Evolutionary conservation across 2,888 invertebrate genomes (phyloP), one percentile per base, ranked within the genome.

Genomic region (Galerucella pusilla): DNA sequence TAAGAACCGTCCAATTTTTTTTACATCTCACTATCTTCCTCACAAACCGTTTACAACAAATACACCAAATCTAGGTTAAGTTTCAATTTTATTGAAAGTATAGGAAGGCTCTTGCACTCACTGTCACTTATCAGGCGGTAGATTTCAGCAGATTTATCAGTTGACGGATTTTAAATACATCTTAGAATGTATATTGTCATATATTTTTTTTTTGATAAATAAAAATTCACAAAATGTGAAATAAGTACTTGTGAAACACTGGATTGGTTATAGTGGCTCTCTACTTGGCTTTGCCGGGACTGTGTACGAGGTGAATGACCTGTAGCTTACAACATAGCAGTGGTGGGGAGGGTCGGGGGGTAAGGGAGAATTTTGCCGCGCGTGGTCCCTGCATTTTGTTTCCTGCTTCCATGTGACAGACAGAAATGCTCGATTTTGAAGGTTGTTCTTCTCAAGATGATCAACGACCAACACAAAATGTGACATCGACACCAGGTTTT

Each of bases 281-380:
- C 83, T 85, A 54, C 57, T 54, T 42, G 57, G 68, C 68, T 83
- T 84, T 81, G 86, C 86, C 86, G 86, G 87, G 87, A 87, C 87
- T 85, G 85, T 84, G 85, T 65, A 65, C 86, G 87, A 85, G 87
- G 86, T 87, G 87, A 87, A 87, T 87, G 87, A 87, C 87, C 87
- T 87, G 86, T 84, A 84, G 86, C 85, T 85, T 84, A 84, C 84
- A 83, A 84, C 83, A 83, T 82, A 80, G 78, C 77, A 72, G 79
- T 75, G 80, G 80, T 73, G 80, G 80, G 78, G 78, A 76, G 73
- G 79, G 79, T 78, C 76, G 80, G 77, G 80, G 81, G 80, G 79
- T 78, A 80, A 81, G 84, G 82, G 85, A 85, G 85, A 85, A 85
- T 84, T 86, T 85, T 85, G 86, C 85, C 85, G 85, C 86, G 86